Evolutionary conservation across 2,113 vertebrate species (phyloP), one percentile per base, ranked within the genome.

Genomic region (Leucoraja erinaceus): DNA sequence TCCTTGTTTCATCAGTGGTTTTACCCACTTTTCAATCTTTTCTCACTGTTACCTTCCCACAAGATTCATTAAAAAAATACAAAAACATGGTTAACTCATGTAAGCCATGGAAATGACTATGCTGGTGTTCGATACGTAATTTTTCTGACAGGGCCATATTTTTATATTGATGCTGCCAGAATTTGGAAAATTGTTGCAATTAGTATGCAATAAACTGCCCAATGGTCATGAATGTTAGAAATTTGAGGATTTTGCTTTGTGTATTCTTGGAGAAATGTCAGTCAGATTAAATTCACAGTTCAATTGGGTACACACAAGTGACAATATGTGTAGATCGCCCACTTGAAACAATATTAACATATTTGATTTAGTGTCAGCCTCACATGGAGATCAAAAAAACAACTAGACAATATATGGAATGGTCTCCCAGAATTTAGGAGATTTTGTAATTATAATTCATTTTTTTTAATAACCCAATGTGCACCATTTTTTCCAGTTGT

Each of bases 401-500:
- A 63, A 6, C 31, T 11, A 66, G 59, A 12, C 12, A 63, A 63
- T 14, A 88, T 18, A 28, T 31, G 14, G 61, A 72, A 72, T 72
- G 14, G 59, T 33, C 14, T 33, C 28, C n/a, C 9, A 88, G 59
- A 88, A 66, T 63, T 63, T n/a, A 63, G 59, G n/a, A 88, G 31
- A 66, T 31, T n/a, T 61, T 61, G 14, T 31, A 88, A 31, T 31
- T 88, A 31, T 31, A 31, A 18, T n/a, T 4, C 56, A 1, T 3
- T 2, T 59, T 83, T 54, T 54, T 81, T 14, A 22, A 9, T 8
- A n/a, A 63, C 28, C 14, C 14, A 12, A 63, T 31, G 28, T 88
- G 12, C 20, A 88, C 18, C 63, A 47, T 63, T n/a, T 33, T n/a
- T 61, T 93, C 94, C 93, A 93, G 90, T 91, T 72, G 18, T 54